A percentile compares a stretch with the other conserved stretches of the same genome.
Conservation (phyloP, 2,888 invertebrate genomes). For the Agrenia bidenticulata region DNA sequence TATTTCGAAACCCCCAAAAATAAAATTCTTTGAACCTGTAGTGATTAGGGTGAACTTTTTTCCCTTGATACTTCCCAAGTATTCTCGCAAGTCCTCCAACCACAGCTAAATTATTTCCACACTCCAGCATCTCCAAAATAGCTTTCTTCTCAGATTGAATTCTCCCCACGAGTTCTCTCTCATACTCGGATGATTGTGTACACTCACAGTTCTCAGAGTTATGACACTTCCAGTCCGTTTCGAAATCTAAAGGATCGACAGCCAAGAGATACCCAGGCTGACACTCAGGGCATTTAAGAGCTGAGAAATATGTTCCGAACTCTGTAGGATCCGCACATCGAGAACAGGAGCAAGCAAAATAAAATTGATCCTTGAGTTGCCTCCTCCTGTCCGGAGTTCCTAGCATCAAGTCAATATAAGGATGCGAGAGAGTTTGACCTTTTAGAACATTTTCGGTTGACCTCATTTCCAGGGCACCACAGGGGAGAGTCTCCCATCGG, state of each 20-base stretch:
- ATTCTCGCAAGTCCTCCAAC: conserved; percentile 31
- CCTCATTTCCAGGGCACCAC: conserved; percentile 33
- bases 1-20: too few species aligned
- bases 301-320: conserved; percentile 39
- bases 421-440: conserved; percentile 31
- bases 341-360: conserved; percentile 39
- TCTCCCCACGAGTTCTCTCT: conserved; percentile 20
- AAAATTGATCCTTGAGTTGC: conserved; percentile 28
- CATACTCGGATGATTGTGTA: conserved; percentile 25
- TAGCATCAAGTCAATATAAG: conserved; percentile 34
- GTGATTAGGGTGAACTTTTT: conserved; percentile 41
- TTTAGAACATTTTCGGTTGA: conserved; percentile 32
- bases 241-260: conserved; percentile 30
- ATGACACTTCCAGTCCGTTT: conserved; percentile 38
- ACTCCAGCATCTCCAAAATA: conserved; percentile 23
- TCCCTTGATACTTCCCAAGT: conserved; percentile 32
- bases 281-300: conserved; percentile 43
- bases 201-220: conserved; percentile 21
- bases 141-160: conserved; percentile 28
- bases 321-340: conserved; percentile 43
- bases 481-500: conserved; percentile 32
- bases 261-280: conserved; percentile 35
- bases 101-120: conserved; percentile 14
- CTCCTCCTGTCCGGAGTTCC: conserved; percentile 37
- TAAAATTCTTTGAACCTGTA: conserved; percentile 7